Evolutionary conservation across 2,888 invertebrate species (phyloP), one percentile per base, ranked within the genome.

Genomic region (Netelia fuscicornis): DNA sequence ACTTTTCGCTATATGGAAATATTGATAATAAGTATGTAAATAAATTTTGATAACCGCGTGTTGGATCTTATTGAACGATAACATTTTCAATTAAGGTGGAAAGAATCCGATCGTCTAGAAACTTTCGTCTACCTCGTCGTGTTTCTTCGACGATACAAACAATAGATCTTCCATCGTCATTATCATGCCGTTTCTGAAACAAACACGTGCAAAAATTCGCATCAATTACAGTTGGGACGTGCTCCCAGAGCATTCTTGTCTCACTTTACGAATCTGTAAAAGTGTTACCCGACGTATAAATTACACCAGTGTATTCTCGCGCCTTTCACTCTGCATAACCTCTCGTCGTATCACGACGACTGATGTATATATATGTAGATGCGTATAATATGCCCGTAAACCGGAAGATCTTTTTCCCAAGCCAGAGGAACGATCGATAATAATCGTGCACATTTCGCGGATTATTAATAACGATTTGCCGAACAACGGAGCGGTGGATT

Each of bases 181-280:
- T 48, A 48, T 13, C 10, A 2, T 13, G 10, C 48, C 11, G 3
- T 48, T 48, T 48, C 48, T 13, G 11, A 65, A 76, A 72, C 64
- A 79, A 75, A 81, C 30, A 23, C 71, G 68, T 74, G 80, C 72
- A 83, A 80, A 83, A 79, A 81, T 86, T 83, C 52, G 64, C 81
- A 72, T 60, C 79, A 81, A 79, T 78, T 85, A 72, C 56, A 62
- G 11, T 67, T 20, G 20, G 48, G 30, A 48, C 81, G 75, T 75
- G 56, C 60, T 64, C 75, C 64, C 81, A 78, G 74, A 70, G 74
- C 70, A 68, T 56, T 52, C 74, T 83, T 84, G 83, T 86, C 85
- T 86, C 54, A 37, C 64, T 9, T n/a, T 10, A 54, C 37, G 8
- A 1, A 74, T 62, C 48, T 30, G 20, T 10, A 62, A 68, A 68